phyloP scores from a whole-genome alignment of 2,113 vertebrate species.

The Hucho hucho region DNA sequence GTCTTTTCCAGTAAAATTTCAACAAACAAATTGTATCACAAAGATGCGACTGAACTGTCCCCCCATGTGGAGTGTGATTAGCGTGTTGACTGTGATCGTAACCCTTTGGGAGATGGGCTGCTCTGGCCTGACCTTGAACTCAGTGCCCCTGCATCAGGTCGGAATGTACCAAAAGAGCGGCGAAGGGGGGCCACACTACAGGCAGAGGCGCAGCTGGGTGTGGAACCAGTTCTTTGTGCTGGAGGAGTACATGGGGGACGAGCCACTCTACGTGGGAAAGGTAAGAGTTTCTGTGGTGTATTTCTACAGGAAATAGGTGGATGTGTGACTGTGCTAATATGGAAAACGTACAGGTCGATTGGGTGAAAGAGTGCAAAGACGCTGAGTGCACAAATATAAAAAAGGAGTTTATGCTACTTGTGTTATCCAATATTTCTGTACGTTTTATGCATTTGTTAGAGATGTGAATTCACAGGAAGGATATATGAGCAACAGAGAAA shows the following conservation, averaged over 20 bases:
- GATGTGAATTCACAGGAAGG: too few species aligned
- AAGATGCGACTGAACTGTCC: conserved; percentile 61
- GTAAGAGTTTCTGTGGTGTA: conserved; percentile 58
- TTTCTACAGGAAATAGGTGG: not conserved
- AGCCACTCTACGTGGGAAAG: conserved; percentile 97
- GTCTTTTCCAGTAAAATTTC: not conserved
- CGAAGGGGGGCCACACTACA: conserved; percentile 41
- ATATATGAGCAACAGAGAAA: too few species aligned
- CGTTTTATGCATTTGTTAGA: too few species aligned
- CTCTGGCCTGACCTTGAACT: conserved; percentile 75
- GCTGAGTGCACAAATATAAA: too few species aligned
- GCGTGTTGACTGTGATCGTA: conserved; percentile 78
- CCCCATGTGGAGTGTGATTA: conserved; percentile 61
- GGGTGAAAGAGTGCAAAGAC: too few species aligned
- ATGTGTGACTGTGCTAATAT: not conserved
- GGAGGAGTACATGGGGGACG: conserved; percentile 94
- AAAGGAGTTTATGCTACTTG: too few species aligned
- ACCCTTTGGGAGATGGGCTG: conserved; percentile 81
- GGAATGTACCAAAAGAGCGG: conserved; percentile 63
- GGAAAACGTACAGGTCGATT: too few species aligned
- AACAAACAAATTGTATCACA: conserved; percentile 9
- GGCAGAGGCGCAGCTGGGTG: conserved; percentile 96
- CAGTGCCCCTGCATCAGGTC: conserved; percentile 72
- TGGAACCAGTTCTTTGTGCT: conserved; percentile 99
- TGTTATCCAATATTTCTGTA: too few species aligned